Conservation (phyloP, 2,113 vertebrate species). For the Lepidothrix coronata region DNA sequence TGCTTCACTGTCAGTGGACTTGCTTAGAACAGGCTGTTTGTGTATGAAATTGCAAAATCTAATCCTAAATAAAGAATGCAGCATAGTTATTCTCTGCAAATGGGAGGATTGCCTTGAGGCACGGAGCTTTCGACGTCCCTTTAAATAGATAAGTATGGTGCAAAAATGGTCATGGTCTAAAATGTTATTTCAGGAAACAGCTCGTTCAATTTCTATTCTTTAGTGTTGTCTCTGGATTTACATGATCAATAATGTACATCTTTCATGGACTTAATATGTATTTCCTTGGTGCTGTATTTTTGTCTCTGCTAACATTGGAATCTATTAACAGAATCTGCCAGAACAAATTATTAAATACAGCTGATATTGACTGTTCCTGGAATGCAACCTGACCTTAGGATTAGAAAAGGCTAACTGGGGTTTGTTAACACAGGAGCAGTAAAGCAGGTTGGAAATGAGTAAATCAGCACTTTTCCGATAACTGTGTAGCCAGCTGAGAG, state of each 20-base stretch:
- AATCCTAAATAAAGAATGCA: background rate
- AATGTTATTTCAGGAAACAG: background rate
- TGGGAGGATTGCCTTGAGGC: background rate
- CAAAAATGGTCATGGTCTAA: background rate
- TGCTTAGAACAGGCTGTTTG: background rate
- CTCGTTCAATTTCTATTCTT: background rate
- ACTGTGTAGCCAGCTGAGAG: background rate
- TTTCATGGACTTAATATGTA: background rate
- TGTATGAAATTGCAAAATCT: background rate
- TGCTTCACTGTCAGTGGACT: background rate
- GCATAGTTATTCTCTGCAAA: background rate
- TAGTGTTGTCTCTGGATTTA: background rate
- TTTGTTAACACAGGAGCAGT: background rate
- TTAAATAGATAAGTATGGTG: background rate
- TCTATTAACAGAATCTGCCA: background rate
- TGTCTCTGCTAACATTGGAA: background rate
- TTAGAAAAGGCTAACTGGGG: background rate
- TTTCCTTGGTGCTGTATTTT: background rate
- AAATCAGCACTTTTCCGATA: background rate
- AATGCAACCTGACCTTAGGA: background rate
- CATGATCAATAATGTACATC: background rate
- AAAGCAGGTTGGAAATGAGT: background rate
- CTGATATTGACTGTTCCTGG: background rate
- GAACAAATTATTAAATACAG: background rate
- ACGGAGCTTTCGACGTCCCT: background rate